Percentiles rank a stretch among this genome's conserved stretches.
Evolutionary conservation across 2,888 invertebrate species (phyloP).

Genomic region (Acholoe squamosa): DNA sequence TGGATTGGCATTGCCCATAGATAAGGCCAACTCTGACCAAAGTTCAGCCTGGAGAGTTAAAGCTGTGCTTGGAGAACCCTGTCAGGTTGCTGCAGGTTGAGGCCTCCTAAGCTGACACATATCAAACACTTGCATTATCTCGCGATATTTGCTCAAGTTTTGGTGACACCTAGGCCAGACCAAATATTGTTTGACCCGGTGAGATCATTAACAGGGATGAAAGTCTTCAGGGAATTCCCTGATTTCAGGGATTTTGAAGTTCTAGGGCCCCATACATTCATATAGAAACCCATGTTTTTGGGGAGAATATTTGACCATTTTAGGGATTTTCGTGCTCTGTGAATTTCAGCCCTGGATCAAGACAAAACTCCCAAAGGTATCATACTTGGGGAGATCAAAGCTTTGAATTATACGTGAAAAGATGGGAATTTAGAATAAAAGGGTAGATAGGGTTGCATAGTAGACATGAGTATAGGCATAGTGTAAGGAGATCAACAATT

Average conservation of each 20-base stretch:
- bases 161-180: background rate
- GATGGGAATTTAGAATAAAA: background rate
- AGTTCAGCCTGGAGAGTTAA: background rate
- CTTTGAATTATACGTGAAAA: background rate
- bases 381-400: background rate
- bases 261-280: too few species aligned
- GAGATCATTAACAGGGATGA: background rate
- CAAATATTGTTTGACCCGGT: background rate
- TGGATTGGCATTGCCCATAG: too few species aligned
- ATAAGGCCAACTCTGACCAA: too few species aligned
- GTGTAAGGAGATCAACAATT: too few species aligned
- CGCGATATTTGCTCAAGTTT: background rate
- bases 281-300: too few species aligned
- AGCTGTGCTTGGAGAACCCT: background rate
- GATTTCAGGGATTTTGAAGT: too few species aligned
- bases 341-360: background rate
- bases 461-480: too few species aligned
- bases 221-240: too few species aligned
- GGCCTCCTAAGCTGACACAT: background rate
- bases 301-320: too few species aligned
- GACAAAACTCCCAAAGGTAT: background rate
- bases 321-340: background rate
- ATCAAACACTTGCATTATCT: slow-evolving; percentile 21
- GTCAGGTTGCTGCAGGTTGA: background rate
- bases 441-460: too few species aligned